Base-by-base conservation (phyloP, 2,113 vertebrate species). In the Microtus montanus region DNA sequence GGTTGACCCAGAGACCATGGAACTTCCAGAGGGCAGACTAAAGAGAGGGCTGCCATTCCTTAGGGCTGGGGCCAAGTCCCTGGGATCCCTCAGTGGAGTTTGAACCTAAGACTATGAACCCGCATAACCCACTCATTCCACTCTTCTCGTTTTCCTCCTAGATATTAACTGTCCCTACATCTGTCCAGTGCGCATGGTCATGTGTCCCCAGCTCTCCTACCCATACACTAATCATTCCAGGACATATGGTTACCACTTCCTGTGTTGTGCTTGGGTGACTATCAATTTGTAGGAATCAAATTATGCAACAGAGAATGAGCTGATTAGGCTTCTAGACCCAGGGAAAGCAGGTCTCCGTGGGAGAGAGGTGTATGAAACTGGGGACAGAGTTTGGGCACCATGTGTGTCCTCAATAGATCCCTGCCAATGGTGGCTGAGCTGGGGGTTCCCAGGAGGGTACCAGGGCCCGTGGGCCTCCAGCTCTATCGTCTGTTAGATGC, bases 211-310 rank as follows among this genome's bases (percentile, higher is more conserved):
- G 26, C 41, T 54, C 77, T 28, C 13, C 64, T 1, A 5, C 17
- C 70, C 15, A 47, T 19, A 66, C 3, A 0, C 80, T 82, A 92
- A 95, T 95, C 95, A 63, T 68, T 61, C 77, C 17, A 33, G 61
- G 44, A 77, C 66, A 89, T 38, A 49, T 5, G 26, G 17, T 87
- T 1, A 64, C 83, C 91, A 64, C 83, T 91, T 96, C 96, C 89
- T 92, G 49, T 33, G 14, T 17, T 3, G 6, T 52, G 35, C 75
- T 44, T 47, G 70, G 77, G 79, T 84, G n/a, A 35, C 6, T 66
- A 84, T 95, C 91, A 38, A 26, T 86, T 90, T 17, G n/a, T 64
- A 92, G 70, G 9, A 77, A 83, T 83, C 86, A 78, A 64, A 78
- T 94, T 82, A 83, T 41, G 63, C 83, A 96, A 92, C 12, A 79